Evolutionary conservation across 2,888 invertebrate species (phyloP).

Genomic region (Philereme transversata): DNA sequence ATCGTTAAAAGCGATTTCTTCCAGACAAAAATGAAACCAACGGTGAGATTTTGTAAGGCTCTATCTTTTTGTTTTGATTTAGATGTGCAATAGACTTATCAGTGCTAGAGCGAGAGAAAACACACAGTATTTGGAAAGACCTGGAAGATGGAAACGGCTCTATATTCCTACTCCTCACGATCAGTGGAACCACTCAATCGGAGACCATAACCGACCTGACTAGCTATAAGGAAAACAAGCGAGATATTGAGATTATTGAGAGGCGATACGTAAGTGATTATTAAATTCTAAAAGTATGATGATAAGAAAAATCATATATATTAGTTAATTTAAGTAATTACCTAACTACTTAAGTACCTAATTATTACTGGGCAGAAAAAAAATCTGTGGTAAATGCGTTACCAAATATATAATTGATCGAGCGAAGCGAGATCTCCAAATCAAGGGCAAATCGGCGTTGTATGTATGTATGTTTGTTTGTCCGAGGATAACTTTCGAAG

Average conservation of each 20-base stretch:
- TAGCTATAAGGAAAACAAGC: slow-evolving; percentile 91
- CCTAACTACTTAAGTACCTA: too few relatives aligned
- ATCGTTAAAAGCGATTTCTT: too few relatives aligned
- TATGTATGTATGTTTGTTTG: too few relatives aligned
- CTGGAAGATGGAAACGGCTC: slow-evolving; percentile 96
- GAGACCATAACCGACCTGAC: slow-evolving; percentile 96
- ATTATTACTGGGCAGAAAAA: too few relatives aligned
- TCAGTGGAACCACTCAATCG: slow-evolving; percentile 96
- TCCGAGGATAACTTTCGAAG: too few relatives aligned
- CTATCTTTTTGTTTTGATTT: slow-evolving; percentile 43
- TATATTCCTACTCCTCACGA: slow-evolving; percentile 94
- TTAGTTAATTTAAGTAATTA: too few relatives aligned
- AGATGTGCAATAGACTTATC: slow-evolving; percentile 94
- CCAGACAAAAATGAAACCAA: too few relatives aligned
- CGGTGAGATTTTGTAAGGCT: too few relatives aligned
- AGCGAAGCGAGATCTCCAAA: too few relatives aligned
- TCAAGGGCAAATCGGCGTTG: too few relatives aligned
- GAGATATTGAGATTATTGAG: slow-evolving; percentile 85
- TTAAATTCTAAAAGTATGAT: not conserved
- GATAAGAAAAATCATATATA: not conserved
- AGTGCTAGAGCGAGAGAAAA: slow-evolving; percentile 93
- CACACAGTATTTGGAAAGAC: slow-evolving; percentile 94
- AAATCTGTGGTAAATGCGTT: too few relatives aligned
- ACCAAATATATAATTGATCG: too few relatives aligned
- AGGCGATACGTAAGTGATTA: slow-evolving; percentile 87